Percentiles rank a stretch among this genome's conserved stretches.
Conservation (phyloP, 2,113 vertebrate genomes). For the Charina bottae region DNA sequence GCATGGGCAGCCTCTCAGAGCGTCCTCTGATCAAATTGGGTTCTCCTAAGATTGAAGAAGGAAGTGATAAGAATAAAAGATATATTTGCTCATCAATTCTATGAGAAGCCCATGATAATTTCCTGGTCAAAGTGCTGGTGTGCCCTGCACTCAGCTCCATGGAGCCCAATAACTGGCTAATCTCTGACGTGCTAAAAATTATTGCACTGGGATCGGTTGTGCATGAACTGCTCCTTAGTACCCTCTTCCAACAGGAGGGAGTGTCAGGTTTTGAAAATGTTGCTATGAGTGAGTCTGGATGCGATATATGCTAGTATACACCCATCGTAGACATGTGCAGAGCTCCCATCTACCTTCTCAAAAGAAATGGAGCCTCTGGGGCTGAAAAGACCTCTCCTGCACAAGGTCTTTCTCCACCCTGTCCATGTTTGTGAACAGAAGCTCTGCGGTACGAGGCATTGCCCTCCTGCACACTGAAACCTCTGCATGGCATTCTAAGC, state of each 20-base stretch:
- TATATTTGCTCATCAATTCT: neutral
- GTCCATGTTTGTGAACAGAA: neutral
- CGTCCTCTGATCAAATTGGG: neutral
- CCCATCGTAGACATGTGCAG: neutral
- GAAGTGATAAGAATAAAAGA: neutral
- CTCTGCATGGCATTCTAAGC: neutral
- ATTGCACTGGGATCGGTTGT: neutral
- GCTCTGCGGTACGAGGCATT: neutral
- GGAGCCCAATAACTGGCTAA: neutral
- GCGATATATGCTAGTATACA: neutral
- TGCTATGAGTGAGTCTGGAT: neutral
- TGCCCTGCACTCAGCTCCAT: neutral
- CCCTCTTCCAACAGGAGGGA: neutral
- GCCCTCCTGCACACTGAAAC: rapidly evolving
- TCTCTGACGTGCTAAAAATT: neutral
- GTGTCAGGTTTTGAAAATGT: neutral
- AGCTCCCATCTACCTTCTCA: neutral
- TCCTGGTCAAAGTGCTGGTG: neutral
- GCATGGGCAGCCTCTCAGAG: neutral
- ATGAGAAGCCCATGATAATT: neutral
- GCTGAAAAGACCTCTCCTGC: rapidly evolving
- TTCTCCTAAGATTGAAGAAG: neutral
- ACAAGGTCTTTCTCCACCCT: rapidly evolving
- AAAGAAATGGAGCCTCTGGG: neutral
- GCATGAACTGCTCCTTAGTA: neutral